Evolutionary conservation across 2,797 vertebrate genomes (phyloP).

Genomic region (Amphiprion clarkii): DNA sequence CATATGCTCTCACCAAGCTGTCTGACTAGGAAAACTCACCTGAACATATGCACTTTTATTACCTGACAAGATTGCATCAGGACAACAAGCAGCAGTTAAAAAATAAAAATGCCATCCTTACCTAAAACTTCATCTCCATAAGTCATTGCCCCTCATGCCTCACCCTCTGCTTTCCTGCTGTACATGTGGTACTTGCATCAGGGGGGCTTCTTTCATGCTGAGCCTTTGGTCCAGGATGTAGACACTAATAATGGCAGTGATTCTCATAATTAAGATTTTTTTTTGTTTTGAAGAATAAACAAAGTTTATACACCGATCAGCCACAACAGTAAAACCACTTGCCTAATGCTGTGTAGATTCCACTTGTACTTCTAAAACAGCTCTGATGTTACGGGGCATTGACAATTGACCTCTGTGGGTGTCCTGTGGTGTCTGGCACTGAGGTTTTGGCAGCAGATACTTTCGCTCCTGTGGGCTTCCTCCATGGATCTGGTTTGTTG

Average conservation of each 20-base stretch:
- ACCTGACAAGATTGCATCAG: slow-evolving; percentile 18
- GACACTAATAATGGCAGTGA: background rate
- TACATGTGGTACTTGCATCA: slow-evolving; percentile 44
- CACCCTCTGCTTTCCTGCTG: slow-evolving; percentile 40
- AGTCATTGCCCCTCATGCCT: slow-evolving; percentile 31
- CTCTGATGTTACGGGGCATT: no score
- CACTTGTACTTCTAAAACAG: no score
- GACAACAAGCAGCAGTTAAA: slow-evolving; percentile 2
- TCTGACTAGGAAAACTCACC: slow-evolving; percentile 9
- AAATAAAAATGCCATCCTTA: background rate
- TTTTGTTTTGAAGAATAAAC: background rate
- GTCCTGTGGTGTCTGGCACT: no score
- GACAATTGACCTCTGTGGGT: no score
- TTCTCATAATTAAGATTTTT: background rate
- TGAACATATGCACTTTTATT: slow-evolving; percentile 8
- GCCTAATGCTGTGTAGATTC: no score
- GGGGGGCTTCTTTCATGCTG: slow-evolving; percentile 14
- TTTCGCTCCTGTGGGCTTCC: no score
- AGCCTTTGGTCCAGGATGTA: slow-evolving; percentile 10
- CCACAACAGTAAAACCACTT: no score
- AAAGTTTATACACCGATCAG: no score
- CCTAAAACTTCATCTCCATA: slow-evolving; percentile 38
- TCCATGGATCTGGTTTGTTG: no score
- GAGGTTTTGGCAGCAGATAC: no score
- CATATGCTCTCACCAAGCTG: slow-evolving; percentile 14